Base-by-base conservation (phyloP, 2,888 invertebrate genomes). In the Eulithis prunata region DNA sequence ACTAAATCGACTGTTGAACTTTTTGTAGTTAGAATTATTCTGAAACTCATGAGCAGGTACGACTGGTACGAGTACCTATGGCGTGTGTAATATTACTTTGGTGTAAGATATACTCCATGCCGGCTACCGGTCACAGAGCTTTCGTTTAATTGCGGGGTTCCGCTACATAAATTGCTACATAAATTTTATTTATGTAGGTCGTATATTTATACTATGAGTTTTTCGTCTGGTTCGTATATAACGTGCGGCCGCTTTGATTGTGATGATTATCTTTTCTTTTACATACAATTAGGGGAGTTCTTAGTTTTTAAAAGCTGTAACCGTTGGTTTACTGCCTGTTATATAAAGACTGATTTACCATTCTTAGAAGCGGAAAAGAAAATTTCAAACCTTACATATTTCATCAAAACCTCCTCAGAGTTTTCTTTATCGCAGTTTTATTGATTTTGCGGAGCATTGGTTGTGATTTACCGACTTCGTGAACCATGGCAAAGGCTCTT, bases 391-490 rank as follows among this genome's bases (percentile, higher is more conserved):
- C 4, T 32, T 32, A 21, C 1, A 41, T 54, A n/a, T 41, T 53
- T 43, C 7, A 13, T 41, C 14, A 45, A n/a, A 46, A 52, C 45
- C 43, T 53, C 6, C n/a, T 41, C 6, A 57, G 59, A 21, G 53
- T 43, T 47, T 4, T 43, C 28, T 49, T 58, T 62, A 46, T 61
- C 52, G 11, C 83, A 82, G 82, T 80, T 87, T 85, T 91, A 89
- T 91, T 90, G 90, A 92, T 91, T 91, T 91, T 90, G 88, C 90
- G 91, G 89, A 79, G 87, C 2, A 91, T 91, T 90, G 91, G 81
- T 72, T 83, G 75, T 87, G 89, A 91, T 11, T 49, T 21, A 21
- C 21, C 21, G 21, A 21, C 1, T 21, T 21, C 21, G 1, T 21
- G 21, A 21, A 21, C 2, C 21, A 1, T 21, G 21, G 2, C 21